Conservation (phyloP, 92 coral and sea anemone species). For the Diadumene lineata region DNA sequence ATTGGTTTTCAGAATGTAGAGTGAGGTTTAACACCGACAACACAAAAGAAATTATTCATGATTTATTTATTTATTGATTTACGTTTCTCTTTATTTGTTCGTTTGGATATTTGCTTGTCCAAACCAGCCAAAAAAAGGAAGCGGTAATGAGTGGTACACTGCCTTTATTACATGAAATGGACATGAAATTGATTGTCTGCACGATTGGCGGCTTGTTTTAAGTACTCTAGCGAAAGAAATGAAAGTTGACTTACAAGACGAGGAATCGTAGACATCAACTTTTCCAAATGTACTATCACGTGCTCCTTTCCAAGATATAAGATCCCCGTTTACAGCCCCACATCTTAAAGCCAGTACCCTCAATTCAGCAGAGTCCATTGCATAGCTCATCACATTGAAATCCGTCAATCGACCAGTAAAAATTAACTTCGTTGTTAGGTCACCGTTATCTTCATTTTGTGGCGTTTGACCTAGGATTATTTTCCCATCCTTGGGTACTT, state of each 20-base stretch:
- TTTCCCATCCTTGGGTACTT: conserved; percentile 19
- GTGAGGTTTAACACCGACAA: not conserved
- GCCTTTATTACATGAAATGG: no score
- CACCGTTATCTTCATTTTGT: conserved; percentile 1
- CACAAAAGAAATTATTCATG: not conserved
- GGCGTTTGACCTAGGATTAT: conserved; percentile 24
- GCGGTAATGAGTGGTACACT: no score
- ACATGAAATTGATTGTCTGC: no score
- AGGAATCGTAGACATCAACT: conserved; percentile 10
- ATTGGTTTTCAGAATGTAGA: no score
- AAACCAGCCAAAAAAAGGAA: no score
- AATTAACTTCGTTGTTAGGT: not conserved
- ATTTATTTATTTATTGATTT: not conserved
- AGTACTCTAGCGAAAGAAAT: no score
- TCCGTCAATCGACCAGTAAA: conserved; percentile 38
- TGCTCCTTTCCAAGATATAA: conserved; percentile 22
- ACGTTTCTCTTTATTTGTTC: not conserved
- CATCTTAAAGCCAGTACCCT: conserved; percentile 30
- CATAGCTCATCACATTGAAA: conserved; percentile 44
- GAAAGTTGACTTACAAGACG: conserved; percentile 38
- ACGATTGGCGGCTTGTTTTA: no score
- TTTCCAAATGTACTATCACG: conserved; percentile 17
- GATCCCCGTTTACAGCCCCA: conserved; percentile 22
- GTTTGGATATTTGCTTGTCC: no score
- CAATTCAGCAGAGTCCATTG: conserved; percentile 4